Evolutionary conservation across 2,797 vertebrate species (phyloP), one percentile per base, ranked within the genome.

Genomic region (Gallinago solitaria): DNA sequence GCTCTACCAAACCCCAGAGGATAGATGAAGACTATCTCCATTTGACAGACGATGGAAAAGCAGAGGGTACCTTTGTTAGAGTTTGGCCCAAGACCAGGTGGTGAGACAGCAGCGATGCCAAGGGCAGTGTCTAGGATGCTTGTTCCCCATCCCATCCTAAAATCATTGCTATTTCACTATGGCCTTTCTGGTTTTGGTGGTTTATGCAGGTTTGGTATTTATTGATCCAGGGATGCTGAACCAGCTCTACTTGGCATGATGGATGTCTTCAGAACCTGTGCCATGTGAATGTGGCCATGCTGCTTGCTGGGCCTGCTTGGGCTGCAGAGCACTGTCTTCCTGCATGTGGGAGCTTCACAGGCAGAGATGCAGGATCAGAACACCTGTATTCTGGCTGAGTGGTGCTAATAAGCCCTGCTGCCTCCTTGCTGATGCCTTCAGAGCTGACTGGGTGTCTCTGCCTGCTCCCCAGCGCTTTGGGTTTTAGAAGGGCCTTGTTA

Each of bases 1-100:
- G n/a, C 17, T 50, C 70, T 89, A 54, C 88, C 60, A 85, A 85
- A 77, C 61, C 87, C 65, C 83, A 87, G 73, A 92, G 89, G 50
- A 83, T 11, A 93, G 69, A 67, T 85, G 71, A 85, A 87, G 91
- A 61, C 83, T 95, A 92, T 87, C 71, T 92, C 47, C 60, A n/a
- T 79, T 90, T 75, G 87, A 83, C 71, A 89, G 86, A 75, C 43
- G 43, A 81, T 75, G 73, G 73, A 83, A 89, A 83, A 93, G 23
- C 86, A 90, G 65, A 89, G 63, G 63, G 23, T 56, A 74, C 39
- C 47, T 84, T 87, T 89, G 69, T 80, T 80, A 80, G 77, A 79
- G 33, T 87, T 87, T 89, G 81, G 83, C 81, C 51, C 41, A 45
- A 43, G 54, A 63, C 85, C 65, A 76, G 28, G 53, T 33, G 69